Conservation (phyloP, 2,113 vertebrate species). For the Engraulis encrasicolus region DNA sequence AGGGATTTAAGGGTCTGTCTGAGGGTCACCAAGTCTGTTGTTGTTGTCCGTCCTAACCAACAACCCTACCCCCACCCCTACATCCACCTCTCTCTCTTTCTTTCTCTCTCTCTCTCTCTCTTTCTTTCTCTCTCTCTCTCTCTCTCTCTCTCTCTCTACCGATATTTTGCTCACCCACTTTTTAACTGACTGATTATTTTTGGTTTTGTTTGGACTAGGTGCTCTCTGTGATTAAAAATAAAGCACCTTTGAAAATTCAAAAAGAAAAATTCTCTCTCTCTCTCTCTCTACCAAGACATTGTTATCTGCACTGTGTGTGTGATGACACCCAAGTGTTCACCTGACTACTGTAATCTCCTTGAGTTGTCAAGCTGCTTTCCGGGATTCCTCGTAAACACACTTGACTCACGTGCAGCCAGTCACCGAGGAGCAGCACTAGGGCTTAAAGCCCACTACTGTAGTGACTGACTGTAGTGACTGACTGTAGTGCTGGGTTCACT, state of each 20-base stretch:
- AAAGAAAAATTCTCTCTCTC: too few species aligned
- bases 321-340: slow-evolving; percentile 24
- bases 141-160: background rate
- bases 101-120: background rate
- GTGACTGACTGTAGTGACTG: too few species aligned
- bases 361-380: slow-evolving; percentile 12
- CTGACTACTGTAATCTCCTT: slow-evolving; percentile 29
- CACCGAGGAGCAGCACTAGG: too few species aligned
- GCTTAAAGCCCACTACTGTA: too few species aligned
- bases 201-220: too few species aligned
- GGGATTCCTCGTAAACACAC: background rate
- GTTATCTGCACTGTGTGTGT: too few species aligned
- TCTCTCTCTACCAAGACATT: too few species aligned
- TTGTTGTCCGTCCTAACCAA: background rate
- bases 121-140: background rate
- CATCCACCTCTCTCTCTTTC: background rate
- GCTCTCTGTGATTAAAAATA: too few species aligned
- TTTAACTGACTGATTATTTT: too few species aligned
- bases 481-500: too few species aligned
- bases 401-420: background rate
- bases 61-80: too few species aligned
- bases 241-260: too few species aligned
- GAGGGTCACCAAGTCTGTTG: background rate
- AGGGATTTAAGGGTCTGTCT: slow-evolving; percentile 13
- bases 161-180: background rate